Conservation (phyloP, 37 sponge, comb jelly and placozoan genomes). For the Ianthella basta region DNA sequence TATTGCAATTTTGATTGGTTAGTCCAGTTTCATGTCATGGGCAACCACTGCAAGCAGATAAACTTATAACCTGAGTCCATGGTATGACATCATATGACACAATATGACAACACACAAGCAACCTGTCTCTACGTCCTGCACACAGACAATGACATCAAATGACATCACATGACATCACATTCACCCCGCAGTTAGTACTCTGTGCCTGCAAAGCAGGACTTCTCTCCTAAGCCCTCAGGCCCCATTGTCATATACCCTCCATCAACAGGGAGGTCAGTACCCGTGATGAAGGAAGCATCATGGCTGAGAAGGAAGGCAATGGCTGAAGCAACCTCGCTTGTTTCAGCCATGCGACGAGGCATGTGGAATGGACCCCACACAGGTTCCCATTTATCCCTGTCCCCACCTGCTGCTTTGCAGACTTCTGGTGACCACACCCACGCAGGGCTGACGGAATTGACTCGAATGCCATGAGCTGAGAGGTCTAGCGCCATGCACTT, state of each 20-base stretch:
- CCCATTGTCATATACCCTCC: constrained; percentile 87
- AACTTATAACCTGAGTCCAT: no score
- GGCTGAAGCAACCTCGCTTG: constrained; percentile 70
- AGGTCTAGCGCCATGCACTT: constrained; percentile 88
- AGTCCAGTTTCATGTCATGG: no score
- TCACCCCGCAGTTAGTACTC: constrained; percentile 44
- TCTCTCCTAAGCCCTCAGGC: constrained; percentile 82
- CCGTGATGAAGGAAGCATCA: constrained; percentile 79
- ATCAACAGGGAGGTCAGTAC: constrained; percentile 75
- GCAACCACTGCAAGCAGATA: no score
- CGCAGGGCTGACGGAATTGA: constrained; percentile 83
- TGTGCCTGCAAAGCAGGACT: constrained; percentile 75
- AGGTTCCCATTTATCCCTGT: constrained; percentile 79
- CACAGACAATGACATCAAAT: not conserved
- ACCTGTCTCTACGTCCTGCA: not conserved
- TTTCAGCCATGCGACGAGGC: constrained; percentile 64
- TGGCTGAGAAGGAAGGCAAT: constrained; percentile 78
- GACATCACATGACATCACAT: not conserved
- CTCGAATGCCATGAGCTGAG: constrained; percentile 65
- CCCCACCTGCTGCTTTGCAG: constrained; percentile 79
- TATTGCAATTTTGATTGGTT: no score
- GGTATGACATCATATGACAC: no score
- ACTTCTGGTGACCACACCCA: constrained; percentile 94
- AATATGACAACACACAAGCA: no score
- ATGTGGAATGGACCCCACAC: constrained; percentile 88